These are phyloP conservation scores for Tenualosa thibaudeaui DNA, from an alignment of 2,797 vertebrate genomes.

Conservation along the genomic window DNA sequence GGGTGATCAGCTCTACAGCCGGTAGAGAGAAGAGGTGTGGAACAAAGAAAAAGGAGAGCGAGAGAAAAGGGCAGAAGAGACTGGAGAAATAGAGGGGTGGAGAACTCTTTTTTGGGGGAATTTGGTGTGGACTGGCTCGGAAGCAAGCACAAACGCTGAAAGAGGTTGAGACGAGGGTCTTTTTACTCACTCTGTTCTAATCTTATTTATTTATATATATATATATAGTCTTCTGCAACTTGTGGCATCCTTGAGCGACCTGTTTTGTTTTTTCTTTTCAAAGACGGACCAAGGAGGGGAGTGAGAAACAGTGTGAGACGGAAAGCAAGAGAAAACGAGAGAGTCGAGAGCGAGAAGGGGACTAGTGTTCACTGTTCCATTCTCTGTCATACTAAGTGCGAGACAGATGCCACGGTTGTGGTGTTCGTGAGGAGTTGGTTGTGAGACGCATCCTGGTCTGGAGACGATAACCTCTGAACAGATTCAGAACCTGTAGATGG, in stretches of 20 bases:
- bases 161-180: neutral
- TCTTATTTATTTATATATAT: neutral
- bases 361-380: neutral
- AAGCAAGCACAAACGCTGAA: conserved; percentile 5
- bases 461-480: neutral
- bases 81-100: neutral
- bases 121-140: neutral
- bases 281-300: neutral
- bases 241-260: neutral
- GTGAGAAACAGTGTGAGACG: neutral
- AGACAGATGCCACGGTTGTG: neutral
- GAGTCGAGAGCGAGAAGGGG: neutral
- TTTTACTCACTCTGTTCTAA: neutral
- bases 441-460: neutral
- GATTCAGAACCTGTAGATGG: neutral
- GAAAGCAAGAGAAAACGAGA: neutral
- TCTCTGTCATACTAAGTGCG: neutral
- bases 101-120: neutral
- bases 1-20: conserved; percentile 48
- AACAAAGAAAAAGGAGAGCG: conserved; percentile 25
- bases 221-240: neutral
- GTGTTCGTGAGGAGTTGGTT: neutral
- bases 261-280: neutral
- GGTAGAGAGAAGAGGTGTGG: conserved; percentile 37
- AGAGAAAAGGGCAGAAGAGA: neutral